Conservation (phyloP, 2,797 vertebrate species). For the Sorex maritimensis region DNA sequence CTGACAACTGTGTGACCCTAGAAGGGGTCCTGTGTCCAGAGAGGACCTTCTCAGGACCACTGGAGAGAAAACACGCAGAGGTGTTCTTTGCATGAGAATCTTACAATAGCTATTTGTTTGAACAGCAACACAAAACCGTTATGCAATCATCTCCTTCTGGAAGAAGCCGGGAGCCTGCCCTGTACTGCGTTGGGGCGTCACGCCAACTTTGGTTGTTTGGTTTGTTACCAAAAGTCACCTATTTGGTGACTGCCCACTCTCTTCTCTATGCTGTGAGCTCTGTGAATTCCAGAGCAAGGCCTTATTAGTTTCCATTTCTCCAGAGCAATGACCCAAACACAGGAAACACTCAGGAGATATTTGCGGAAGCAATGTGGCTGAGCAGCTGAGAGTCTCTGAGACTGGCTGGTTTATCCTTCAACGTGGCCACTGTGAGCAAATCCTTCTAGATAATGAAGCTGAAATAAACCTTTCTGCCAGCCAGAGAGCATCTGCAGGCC, state of each 20-base stretch:
- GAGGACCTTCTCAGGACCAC: not conserved
- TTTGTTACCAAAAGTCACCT: not conserved
- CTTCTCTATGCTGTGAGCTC: not conserved
- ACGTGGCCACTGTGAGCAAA: not conserved
- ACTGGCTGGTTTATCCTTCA: not conserved
- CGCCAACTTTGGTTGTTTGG: conserved; percentile 9
- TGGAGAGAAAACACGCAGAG: not conserved
- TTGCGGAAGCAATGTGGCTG: not conserved
- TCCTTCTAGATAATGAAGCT: not conserved
- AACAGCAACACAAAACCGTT: not conserved
- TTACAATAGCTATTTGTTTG: not conserved
- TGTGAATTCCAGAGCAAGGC: not conserved
- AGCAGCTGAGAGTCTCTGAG: not conserved
- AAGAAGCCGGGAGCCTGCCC: not conserved
- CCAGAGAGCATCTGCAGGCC: conserved; percentile 40
- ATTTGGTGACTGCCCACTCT: not conserved
- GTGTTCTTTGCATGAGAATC: not conserved
- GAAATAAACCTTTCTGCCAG: conserved; percentile 39
- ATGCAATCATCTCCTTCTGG: not conserved
- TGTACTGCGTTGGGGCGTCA: not conserved
- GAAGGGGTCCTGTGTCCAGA: not conserved
- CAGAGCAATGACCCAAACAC: conserved; percentile 16
- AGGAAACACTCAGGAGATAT: not conserved
- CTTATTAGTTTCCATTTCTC: conserved; percentile 59
- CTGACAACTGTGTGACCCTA: not conserved